These are phyloP conservation scores for Sinhomidia bicolor DNA, from an alignment of 2,888 invertebrate genomes.

Conservation along the genomic window DNA sequence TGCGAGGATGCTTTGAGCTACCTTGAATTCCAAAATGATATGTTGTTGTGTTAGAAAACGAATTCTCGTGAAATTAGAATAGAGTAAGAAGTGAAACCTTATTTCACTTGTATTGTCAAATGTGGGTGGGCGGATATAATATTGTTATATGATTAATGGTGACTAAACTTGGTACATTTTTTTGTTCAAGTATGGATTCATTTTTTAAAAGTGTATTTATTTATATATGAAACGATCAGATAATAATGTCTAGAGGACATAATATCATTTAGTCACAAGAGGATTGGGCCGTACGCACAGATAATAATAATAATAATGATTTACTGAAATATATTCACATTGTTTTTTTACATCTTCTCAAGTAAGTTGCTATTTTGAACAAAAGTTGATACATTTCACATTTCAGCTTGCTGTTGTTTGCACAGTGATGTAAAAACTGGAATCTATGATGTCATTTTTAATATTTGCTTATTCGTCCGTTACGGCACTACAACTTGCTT, in stretches of 20 bases:
- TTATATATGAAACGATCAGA: neutral
- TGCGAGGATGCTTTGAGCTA: too few relatives aligned
- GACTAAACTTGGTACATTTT: constrained; percentile 5
- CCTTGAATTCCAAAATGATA: too few relatives aligned
- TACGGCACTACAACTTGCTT: neutral
- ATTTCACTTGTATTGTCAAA: neutral
- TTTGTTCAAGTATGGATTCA: neutral
- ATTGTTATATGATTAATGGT: constrained; percentile 27
- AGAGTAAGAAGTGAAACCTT: neutral
- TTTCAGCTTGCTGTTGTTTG: neutral
- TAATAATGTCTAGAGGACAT: too few relatives aligned
- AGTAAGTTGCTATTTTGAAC: too few relatives aligned
- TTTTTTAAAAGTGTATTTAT: neutral
- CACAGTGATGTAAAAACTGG: neutral
- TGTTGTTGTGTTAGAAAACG: too few relatives aligned
- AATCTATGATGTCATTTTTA: neutral
- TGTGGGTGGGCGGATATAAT: constrained; percentile 16
- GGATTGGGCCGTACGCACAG: too few relatives aligned
- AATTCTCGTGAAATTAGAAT: too few relatives aligned
- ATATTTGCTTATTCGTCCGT: neutral
- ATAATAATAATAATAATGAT: too few relatives aligned
- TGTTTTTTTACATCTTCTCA: too few relatives aligned
- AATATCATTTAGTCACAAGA: too few relatives aligned
- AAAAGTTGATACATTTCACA: too few relatives aligned
- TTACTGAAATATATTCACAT: too few relatives aligned